Percentiles rank a stretch among this genome's conserved stretches.
These are phyloP conservation scores for Monomorium pharaonis DNA, from an alignment of 1,140 invertebrate genomes.

Conservation along the genomic window DNA sequence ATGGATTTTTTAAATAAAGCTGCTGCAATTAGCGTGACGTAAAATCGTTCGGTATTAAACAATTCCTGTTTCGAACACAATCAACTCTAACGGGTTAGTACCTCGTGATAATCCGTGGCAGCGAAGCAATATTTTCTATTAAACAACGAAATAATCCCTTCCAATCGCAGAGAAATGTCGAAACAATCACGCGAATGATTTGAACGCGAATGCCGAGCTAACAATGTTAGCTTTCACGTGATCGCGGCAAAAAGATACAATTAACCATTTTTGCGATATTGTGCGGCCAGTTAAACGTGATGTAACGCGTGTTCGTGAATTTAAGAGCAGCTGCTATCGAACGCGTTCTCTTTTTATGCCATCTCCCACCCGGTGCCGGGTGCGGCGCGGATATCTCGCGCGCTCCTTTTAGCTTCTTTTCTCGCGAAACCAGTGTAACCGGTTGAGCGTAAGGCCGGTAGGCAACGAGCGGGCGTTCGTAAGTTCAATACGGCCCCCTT, in stretches of 20 bases:
- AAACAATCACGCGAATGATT: neutral
- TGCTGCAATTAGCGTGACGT: neutral
- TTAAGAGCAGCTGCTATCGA: conserved; percentile 53
- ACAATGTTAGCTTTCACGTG: conserved; percentile 7
- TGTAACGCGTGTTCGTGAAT: conserved; percentile 52
- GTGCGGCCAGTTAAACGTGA: conserved; percentile 11
- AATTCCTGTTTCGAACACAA: conserved; percentile 5
- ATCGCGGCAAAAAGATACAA: neutral
- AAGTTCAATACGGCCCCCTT: conserved; percentile 54
- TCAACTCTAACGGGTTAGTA: conserved; percentile 27
- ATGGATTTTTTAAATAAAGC: neutral
- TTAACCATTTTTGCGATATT: conserved; percentile 38
- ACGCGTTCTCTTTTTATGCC: conserved; percentile 37
- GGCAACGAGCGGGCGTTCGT: conserved; percentile 35
- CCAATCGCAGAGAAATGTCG: neutral
- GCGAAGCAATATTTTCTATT: neutral
- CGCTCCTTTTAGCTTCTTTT: conserved; percentile 47
- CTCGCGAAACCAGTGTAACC: conserved; percentile 60
- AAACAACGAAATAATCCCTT: neutral
- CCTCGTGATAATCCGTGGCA: neutral
- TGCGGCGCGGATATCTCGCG: conserved; percentile 16
- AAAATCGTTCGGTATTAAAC: neutral
- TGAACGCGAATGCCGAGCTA: neutral
- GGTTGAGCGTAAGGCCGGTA: conserved; percentile 61
- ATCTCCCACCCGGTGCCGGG: conserved; percentile 21